Evolutionary conservation across 1,140 invertebrate species (phyloP).

Genomic region (Caligus rogercresseyi): DNA sequence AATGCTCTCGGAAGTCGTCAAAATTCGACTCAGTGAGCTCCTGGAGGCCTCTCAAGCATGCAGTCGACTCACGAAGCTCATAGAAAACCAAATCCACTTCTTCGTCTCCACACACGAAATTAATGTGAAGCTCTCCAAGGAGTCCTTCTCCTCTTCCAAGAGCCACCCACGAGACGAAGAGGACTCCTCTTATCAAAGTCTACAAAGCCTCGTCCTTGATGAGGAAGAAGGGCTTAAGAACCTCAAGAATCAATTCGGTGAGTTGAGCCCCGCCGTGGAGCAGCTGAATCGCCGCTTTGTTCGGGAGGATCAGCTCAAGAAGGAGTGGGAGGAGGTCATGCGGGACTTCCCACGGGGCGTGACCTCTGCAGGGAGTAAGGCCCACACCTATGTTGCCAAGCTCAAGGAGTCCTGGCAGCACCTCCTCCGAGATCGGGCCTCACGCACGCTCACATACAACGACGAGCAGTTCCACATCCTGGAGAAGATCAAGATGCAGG

Average conservation of each 20-base stretch:
- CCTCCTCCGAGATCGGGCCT: constrained; percentile 63
- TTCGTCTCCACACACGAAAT: constrained; percentile 2
- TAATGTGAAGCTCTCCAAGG: neutral
- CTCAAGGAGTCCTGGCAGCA: constrained; percentile 79
- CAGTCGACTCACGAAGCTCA: constrained; percentile 8
- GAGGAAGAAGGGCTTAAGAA: constrained; percentile 4
- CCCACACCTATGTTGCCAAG: constrained; percentile 50
- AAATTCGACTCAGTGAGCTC: constrained; percentile 10
- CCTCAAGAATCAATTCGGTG: constrained; percentile 2
- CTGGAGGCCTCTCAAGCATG: constrained; percentile 2
- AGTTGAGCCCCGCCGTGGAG: constrained; percentile 2
- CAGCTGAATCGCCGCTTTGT: constrained; percentile 9
- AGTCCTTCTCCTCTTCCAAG: neutral
- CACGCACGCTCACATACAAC: constrained; percentile 54
- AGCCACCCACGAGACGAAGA: neutral
- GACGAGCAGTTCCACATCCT: constrained; percentile 83
- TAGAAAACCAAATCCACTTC: constrained; percentile 7
- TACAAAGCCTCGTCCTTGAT: neutral
- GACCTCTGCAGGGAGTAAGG: constrained; percentile 33
- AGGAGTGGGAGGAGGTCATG: constrained; percentile 20
- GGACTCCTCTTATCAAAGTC: neutral
- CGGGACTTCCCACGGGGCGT: constrained; percentile 18
- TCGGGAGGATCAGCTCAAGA: constrained; percentile 10
- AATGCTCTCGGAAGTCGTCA: constrained; percentile 34
- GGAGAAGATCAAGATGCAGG: constrained; percentile 50